Percentiles rank a stretch among this genome's conserved stretches.
These are phyloP conservation scores for Thymelicus lineola DNA, from an alignment of 2,888 invertebrate species.

Conservation along the genomic window DNA sequence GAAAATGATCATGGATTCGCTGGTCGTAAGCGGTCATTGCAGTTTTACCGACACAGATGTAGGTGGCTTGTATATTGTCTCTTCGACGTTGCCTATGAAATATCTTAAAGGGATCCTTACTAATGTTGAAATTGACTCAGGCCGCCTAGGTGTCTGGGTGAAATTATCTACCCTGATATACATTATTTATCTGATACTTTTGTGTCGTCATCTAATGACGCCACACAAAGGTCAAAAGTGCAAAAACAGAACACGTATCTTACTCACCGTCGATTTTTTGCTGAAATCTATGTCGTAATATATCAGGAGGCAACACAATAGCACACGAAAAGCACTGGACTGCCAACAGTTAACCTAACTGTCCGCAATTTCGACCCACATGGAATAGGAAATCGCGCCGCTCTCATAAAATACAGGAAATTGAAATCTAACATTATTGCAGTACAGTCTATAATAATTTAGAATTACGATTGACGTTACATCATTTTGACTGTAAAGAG, in stretches of 20 bases:
- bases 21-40: no score
- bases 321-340: constrained; percentile 66
- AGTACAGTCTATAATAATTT: constrained; percentile 5
- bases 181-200: neutral
- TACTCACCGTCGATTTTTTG: constrained; percentile 49
- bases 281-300: constrained; percentile 62
- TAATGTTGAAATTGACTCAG: no score
- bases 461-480: neutral
- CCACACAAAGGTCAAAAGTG: constrained; percentile 1
- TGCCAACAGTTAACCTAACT: constrained; percentile 78
- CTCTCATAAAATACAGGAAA: neutral
- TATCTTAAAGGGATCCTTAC: no score
- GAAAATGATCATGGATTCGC: no score
- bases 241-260: constrained; percentile 24
- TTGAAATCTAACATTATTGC: neutral
- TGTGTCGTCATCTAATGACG: constrained; percentile 15
- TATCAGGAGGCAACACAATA: constrained; percentile 69
- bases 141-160: no score
- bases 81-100: no score
- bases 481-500: constrained; percentile 6
- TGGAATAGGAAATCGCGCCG: constrained; percentile 59
- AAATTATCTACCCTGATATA: no score
- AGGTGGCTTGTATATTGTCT: no score
- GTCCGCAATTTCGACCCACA: constrained; percentile 73
- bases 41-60: no score